Percentiles rank a stretch among this genome's conserved stretches.
Conservation (phyloP, 2,113 vertebrate species). For the Colossoma macropomum region DNA sequence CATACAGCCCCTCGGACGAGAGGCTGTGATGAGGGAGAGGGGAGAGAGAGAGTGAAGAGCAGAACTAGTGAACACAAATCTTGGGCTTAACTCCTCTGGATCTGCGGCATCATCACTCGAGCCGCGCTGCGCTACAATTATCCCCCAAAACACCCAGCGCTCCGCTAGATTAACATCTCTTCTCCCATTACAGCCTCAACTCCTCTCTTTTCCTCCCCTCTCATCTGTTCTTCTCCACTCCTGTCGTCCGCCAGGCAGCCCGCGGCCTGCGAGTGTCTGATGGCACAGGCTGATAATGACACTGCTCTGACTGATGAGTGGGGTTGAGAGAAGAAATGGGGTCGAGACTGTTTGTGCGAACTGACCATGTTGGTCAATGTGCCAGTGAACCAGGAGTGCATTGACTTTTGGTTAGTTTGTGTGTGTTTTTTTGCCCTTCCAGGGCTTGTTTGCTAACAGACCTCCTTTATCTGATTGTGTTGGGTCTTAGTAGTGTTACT, state of each 20-base stretch:
- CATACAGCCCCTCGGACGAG: constrained; percentile 65
- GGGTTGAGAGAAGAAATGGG: constrained; percentile 64
- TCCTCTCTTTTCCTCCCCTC: constrained; percentile 42
- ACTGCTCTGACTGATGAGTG: constrained; percentile 67
- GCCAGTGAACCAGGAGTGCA: constrained; percentile 68
- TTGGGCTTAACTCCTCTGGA: constrained; percentile 69
- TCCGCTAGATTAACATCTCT: constrained; percentile 77
- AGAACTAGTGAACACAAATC: constrained; percentile 58
- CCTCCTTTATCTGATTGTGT: constrained; percentile 37
- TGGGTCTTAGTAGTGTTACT: constrained; percentile 33
- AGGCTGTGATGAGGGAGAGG: constrained; percentile 6
- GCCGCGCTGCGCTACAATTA: constrained; percentile 77
- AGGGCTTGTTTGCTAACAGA: constrained; percentile 42
- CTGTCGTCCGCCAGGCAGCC: constrained; percentile 49
- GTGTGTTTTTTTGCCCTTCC: not conserved
- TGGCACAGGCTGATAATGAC: constrained; percentile 77
- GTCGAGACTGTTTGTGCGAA: constrained; percentile 65
- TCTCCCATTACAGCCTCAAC: constrained; percentile 74
- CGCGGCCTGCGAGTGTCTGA: constrained; percentile 74
- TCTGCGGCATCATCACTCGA: constrained; percentile 73
- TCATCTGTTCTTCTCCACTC: constrained; percentile 53
- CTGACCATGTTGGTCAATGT: constrained; percentile 54
- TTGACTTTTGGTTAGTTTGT: constrained; percentile 28
- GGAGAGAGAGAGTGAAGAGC: constrained; percentile 31
- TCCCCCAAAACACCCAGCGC: constrained; percentile 72